Evolutionary conservation across 2,888 invertebrate species (phyloP).

Genomic region (Leucozona laternaria): DNA sequence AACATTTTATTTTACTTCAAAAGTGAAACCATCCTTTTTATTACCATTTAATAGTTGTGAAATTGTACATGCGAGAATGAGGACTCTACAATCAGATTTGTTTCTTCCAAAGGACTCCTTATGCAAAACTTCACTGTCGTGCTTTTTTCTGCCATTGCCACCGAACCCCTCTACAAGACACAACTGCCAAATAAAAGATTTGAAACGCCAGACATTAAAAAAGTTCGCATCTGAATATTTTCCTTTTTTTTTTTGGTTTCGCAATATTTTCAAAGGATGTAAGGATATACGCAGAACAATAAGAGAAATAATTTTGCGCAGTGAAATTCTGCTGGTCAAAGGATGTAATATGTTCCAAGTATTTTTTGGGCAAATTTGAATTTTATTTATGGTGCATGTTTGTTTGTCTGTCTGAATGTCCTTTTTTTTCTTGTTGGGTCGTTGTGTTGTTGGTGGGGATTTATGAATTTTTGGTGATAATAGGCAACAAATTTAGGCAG

Average conservation of each 20-base stretch:
- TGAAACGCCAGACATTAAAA: constrained; percentile 46
- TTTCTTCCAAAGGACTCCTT: constrained; percentile 34
- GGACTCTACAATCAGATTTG: constrained; percentile 40
- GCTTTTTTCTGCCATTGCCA: constrained; percentile 22
- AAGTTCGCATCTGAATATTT: constrained; percentile 19
- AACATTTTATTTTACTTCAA: constrained; percentile 37
- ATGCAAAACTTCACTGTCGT: constrained; percentile 34
- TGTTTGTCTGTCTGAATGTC: constrained; percentile 38
- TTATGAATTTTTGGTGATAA: constrained; percentile 51
- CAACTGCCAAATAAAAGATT: constrained; percentile 2
- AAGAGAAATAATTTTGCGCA: constrained; percentile 10
- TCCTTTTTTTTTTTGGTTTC: constrained; percentile 28
- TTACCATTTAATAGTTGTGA: constrained; percentile 71
- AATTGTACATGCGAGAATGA: constrained; percentile 46
- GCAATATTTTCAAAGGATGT: constrained; percentile 11
- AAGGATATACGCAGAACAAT: constrained; percentile 43
- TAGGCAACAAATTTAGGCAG: constrained; percentile 66
- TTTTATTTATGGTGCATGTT: constrained; percentile 54
- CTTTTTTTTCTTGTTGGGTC: background rate
- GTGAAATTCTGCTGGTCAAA: constrained; percentile 45
- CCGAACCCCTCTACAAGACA: background rate
- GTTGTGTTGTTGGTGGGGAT: background rate
- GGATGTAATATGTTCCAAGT: constrained; percentile 20
- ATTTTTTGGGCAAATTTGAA: constrained; percentile 60
- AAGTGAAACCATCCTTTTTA: constrained; percentile 62